Percentiles rank a stretch among this genome's conserved stretches.
Conservation (phyloP, 2,113 vertebrate species). For the Ictalurus furcatus region DNA sequence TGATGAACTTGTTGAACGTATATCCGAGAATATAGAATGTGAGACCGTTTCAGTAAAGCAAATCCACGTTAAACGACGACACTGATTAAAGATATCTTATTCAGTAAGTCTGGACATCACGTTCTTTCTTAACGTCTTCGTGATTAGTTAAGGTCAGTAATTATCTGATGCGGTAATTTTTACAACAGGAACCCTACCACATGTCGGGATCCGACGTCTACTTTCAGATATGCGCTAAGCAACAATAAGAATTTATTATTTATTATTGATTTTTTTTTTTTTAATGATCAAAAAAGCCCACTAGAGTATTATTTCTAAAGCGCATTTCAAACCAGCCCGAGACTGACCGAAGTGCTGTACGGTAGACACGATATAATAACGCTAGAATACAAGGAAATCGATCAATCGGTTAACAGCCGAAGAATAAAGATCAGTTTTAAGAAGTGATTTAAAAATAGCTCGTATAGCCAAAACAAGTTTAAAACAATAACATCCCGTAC, state of each 20-base stretch:
- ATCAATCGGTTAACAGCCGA: too few species aligned
- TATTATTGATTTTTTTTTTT: background rate
- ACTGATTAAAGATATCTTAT: conserved; percentile 12
- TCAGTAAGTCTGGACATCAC: conserved; percentile 9
- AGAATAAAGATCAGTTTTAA: too few species aligned
- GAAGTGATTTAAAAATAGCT: too few species aligned
- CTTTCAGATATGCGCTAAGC: too few species aligned
- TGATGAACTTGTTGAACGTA: conserved; percentile 16
- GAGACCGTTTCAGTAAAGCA: background rate
- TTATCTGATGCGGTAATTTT: background rate
- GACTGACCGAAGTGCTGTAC: too few species aligned
- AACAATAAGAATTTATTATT: background rate
- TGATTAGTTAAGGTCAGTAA: background rate
- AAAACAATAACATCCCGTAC: background rate
- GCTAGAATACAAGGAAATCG: too few species aligned
- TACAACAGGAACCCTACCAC: too few species aligned
- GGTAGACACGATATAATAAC: too few species aligned
- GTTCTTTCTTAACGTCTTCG: background rate
- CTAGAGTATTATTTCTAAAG: too few species aligned
- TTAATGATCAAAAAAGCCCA: background rate
- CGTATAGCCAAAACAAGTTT: conserved; percentile 2
- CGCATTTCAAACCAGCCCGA: too few species aligned
- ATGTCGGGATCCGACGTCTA: too few species aligned
- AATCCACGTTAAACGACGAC: background rate
- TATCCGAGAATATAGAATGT: background rate